These are phyloP conservation scores for Neotoxoptera formosana DNA, from an alignment of 1,140 invertebrate genomes.

Conservation along the genomic window DNA sequence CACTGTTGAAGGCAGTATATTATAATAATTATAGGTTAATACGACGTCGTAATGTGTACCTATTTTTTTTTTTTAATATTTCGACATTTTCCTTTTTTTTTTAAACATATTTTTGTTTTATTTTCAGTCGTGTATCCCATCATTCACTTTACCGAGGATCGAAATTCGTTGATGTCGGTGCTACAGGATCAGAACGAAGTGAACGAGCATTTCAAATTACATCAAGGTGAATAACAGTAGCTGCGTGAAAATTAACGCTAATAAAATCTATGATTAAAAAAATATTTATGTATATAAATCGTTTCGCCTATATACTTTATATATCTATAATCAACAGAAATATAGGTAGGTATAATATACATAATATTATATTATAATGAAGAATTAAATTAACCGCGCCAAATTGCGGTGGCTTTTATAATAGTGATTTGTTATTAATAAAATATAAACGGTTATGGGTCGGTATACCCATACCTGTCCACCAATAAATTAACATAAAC, in stretches of 20 bases:
- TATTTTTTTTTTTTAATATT: too few relatives aligned
- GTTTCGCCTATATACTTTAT: neutral
- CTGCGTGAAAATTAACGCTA: neutral
- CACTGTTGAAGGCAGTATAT: too few relatives aligned
- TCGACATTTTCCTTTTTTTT: neutral
- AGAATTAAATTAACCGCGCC: neutral
- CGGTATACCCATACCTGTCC: neutral
- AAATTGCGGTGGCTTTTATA: neutral
- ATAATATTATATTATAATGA: too few relatives aligned
- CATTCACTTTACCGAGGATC: constrained; percentile 46
- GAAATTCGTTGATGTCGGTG: constrained; percentile 4
- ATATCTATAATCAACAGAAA: neutral
- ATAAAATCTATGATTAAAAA: neutral
- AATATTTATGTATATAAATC: neutral
- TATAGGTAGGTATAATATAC: neutral
- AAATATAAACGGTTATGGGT: neutral
- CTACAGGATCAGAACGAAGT: constrained; percentile 45
- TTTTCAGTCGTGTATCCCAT: constrained; percentile 40
- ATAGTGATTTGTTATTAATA: neutral
- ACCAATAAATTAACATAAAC: neutral
- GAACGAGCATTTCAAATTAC: constrained; percentile 34
- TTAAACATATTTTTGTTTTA: neutral
- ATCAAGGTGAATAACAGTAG: constrained; percentile 26
- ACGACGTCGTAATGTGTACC: neutral
- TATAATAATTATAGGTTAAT: neutral